phyloP scores from a whole-genome alignment of 2,113 vertebrate genomes.

The Paramisgurnus dabryanus region DNA sequence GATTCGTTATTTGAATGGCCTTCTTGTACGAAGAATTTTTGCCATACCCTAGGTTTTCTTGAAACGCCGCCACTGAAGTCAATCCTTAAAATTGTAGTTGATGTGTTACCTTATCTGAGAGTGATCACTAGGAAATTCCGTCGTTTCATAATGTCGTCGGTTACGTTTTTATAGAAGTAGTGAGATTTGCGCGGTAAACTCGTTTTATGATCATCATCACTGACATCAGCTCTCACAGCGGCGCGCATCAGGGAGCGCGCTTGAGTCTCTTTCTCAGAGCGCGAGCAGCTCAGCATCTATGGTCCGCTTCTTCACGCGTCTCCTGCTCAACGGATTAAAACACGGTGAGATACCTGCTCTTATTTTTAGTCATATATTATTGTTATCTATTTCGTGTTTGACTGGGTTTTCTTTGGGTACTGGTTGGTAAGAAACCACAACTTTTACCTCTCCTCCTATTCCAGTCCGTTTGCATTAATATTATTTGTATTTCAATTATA shows the following conservation, averaged over 20 bases:
- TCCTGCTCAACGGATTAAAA: not conserved
- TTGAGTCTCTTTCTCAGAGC: not conserved
- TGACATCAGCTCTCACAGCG: conserved; percentile 17
- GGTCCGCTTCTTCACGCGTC: not conserved
- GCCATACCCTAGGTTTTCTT: too few relatives aligned
- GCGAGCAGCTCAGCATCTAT: not conserved
- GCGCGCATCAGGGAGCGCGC: conserved; percentile 26
- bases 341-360: conserved; percentile 8
- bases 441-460: not conserved
- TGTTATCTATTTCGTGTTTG: not conserved
- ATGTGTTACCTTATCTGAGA: too few relatives aligned
- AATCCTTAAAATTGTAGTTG: too few relatives aligned
- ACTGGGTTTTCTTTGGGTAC: not conserved
- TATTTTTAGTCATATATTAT: not conserved
- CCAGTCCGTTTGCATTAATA: not conserved
- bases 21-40: too few relatives aligned
- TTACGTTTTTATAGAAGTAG: too few relatives aligned
- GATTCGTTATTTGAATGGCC: too few relatives aligned
- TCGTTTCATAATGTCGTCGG: too few relatives aligned
- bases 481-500: not conserved
- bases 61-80: too few relatives aligned
- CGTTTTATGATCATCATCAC: too few relatives aligned
- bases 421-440: not conserved
- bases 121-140: too few relatives aligned
- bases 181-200: too few relatives aligned